Evolutionary conservation across 2,113 vertebrate genomes (phyloP), one percentile per base, ranked within the genome.

Genomic region (Emydocephalus ijimae): DNA sequence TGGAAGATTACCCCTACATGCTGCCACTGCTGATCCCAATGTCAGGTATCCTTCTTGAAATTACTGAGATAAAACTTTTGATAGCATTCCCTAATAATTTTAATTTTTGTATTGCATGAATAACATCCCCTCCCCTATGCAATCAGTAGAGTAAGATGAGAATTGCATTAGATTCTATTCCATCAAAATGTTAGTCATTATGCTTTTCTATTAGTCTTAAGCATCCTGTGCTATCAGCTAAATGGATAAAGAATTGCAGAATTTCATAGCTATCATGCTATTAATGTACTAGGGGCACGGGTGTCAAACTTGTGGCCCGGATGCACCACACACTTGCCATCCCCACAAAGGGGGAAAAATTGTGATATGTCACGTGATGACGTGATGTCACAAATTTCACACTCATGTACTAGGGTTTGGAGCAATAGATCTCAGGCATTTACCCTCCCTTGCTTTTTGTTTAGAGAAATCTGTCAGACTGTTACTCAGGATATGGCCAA

Each of bases 1-100:
- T 0, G 98, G 98, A 85, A 98, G 98, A 54, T 94, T 99, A 94
- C 98, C 98, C 1, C 97, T 99, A 6, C 98, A 99, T 0, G 98
- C 98, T 61, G 98, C 98, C 89, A 99, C 98, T 0, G 98, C 98
- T 7, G 98, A 99, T 92, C 97, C 98, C 0, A 98, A 98, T 0
- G 97, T 98, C 94, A 98, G 98, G 98, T 99, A 97, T 64, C 93
- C 90, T 85, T 45, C 9, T 59, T 39, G 85, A 6, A 90, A n/a
- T 45, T 43, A n/a, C 18, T 45, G 26, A 59, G 24, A 69, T 89
- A 56, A 43, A 26, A 29, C 12, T 24, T 64, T 52, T 55, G 69
- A 69, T 29, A 87, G 50, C 0, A 1, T 52, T 87, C 52, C 26
- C 86, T 54, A 48, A 29, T 86, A 57, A 56, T 56, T 14, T 85